These are phyloP conservation scores for Sogatella furcifera DNA, from an alignment of 1,140 invertebrate species.

Conservation along the genomic window DNA sequence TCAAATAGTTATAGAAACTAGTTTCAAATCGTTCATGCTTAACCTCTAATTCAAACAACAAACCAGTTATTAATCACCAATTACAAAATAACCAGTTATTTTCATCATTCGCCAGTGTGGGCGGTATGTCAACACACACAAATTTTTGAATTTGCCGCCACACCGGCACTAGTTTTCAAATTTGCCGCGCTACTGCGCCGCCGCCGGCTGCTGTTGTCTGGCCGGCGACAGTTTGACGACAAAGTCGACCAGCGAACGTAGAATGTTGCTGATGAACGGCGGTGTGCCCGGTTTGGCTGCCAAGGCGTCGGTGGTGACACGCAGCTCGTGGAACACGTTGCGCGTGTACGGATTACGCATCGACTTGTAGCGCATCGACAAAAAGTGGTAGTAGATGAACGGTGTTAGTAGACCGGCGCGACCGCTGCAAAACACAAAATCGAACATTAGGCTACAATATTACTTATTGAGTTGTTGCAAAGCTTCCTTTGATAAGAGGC, in stretches of 20 bases:
- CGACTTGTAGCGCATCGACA: constrained; percentile 78
- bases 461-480: no score
- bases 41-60: no score
- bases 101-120: no score
- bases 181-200: background rate
- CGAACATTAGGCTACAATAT: no score
- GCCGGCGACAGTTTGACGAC: constrained; percentile 18
- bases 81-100: no score
- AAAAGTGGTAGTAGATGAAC: constrained; percentile 91
- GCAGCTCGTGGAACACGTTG: constrained; percentile 73
- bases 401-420: constrained; percentile 75
- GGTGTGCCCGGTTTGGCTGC: constrained; percentile 51
- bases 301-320: constrained; percentile 45
- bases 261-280: constrained; percentile 36
- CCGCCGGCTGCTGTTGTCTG: background rate
- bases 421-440: constrained; percentile 52
- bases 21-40: no score
- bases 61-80: no score
- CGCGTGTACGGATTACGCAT: constrained; percentile 90
- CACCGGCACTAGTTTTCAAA: no score
- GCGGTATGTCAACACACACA: no score
- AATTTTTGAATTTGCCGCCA: no score
- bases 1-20: no score
- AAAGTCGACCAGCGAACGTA: constrained; percentile 19
- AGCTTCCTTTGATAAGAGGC: no score